Base-by-base conservation (phyloP, 2,888 invertebrate genomes). In the Fragum sueziense region DNA sequence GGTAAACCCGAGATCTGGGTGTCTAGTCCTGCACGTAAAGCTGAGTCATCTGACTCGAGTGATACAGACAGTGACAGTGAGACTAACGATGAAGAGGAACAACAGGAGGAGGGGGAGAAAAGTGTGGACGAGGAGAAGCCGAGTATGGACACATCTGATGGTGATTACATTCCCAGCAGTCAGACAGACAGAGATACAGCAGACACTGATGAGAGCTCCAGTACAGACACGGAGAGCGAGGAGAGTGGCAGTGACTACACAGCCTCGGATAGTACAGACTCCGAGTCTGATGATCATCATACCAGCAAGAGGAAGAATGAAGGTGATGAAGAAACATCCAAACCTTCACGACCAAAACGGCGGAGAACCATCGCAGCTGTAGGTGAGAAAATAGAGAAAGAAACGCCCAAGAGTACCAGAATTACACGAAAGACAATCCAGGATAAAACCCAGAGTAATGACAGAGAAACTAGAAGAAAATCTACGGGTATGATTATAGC, bases 1-100 rank as follows among this genome's bases (percentile, higher is more conserved):
- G 78, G 73, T 14, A 76, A 76, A 51, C 67, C 78, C 29, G 67
- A 78, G 33, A 82, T 82, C 14, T 73, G 75, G 78, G 14, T 62
- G 1, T 41, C 41, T 11, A 65, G 27, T 20, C 33, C 61, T 27
- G 33, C 31, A 27, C 22, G 31, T 14, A 33, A 22, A 33, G 29
- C 61, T 31, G n/a, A n/a, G 11, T 57, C 57, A 22, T 27, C 57
- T 25, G 57, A 57, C 14, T 57, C 57, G 3, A 27, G 27, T 27
- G 57, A 57, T 14, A 25, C 57, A 57, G 47, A 47, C 17, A 57
- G 57, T 27, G 27, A 27, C 25, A 57, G 57, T 25, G 57, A 57
- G 2, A n/a, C 11, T 25, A 41, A 68, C 9, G 41, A 57, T 22
- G 76, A 71, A 22, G 71, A 59, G 11, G 76, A 76, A 1, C 71